Evolutionary conservation across 2,797 vertebrate genomes (phyloP).

Genomic region (Bucorvus abyssinicus): DNA sequence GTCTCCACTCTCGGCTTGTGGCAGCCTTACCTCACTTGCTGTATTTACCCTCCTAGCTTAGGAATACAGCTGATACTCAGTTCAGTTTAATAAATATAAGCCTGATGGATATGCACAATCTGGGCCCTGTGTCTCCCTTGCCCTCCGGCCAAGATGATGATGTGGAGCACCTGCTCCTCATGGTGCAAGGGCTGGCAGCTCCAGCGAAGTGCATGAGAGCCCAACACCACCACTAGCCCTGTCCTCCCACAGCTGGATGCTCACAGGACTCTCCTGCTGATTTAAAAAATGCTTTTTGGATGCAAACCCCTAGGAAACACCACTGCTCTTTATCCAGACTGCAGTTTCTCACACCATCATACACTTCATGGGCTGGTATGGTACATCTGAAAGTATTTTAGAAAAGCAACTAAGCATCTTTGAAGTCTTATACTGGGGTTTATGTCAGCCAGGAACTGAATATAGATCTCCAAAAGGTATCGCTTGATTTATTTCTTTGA

Average conservation of each 20-base stretch:
- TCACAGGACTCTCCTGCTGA: neutral
- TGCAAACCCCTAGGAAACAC: neutral
- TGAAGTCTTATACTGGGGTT: neutral
- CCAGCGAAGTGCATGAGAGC: neutral
- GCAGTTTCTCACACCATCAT: neutral
- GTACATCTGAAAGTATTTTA: neutral
- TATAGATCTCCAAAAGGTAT: neutral
- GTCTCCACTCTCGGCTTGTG: neutral
- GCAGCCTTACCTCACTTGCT: neutral
- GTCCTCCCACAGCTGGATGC: neutral
- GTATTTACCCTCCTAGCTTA: neutral
- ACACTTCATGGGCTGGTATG: neutral
- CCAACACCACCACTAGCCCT: accelerated
- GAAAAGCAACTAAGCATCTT: neutral
- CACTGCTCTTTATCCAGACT: neutral
- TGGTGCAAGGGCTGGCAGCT: neutral
- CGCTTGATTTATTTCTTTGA: neutral
- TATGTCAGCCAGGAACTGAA: neutral
- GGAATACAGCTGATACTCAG: neutral
- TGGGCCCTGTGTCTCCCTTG: neutral
- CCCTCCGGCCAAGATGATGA: neutral
- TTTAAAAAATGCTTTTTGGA: neutral
- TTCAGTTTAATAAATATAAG: neutral
- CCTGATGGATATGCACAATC: accelerated
- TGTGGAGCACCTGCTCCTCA: neutral